Percentiles rank a stretch among this genome's conserved stretches.
Conservation (phyloP, 2,888 invertebrate genomes). For the Ochropleura leucogaster region DNA sequence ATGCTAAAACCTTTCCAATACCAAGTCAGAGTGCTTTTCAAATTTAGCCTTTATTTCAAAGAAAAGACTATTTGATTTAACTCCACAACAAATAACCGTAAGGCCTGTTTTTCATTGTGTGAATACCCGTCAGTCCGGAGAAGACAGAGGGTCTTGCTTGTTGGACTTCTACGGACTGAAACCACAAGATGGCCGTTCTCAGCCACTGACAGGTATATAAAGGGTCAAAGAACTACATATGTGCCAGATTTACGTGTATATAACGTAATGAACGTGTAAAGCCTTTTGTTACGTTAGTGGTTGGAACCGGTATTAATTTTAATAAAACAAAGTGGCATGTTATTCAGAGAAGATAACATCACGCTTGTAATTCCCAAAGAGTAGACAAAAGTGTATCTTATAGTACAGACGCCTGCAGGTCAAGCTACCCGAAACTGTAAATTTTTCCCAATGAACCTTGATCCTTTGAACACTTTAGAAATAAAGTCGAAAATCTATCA, state of each 20-base stretch:
- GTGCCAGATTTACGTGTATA: constrained; percentile 5
- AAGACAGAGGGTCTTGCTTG: constrained; percentile 3
- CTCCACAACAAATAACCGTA: constrained; percentile 11
- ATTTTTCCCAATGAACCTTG: too few relatives aligned
- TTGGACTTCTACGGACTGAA: constrained; percentile 1
- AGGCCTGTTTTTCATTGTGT: constrained; percentile 12
- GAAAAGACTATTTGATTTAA: neutral
- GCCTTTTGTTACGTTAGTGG: neutral
- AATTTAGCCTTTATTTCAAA: neutral
- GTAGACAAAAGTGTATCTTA: too few relatives aligned
- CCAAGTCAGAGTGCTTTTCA: neutral
- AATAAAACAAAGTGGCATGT: neutral
- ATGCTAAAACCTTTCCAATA: constrained; percentile 24
- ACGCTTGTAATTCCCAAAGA: too few relatives aligned
- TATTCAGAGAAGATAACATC: neutral
- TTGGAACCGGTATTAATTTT: neutral
- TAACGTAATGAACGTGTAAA: neutral
- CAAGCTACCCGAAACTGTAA: too few relatives aligned
- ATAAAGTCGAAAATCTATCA: too few relatives aligned
- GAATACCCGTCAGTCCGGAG: neutral
- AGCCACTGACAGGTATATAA: constrained; percentile 11
- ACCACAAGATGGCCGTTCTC: constrained; percentile 22
- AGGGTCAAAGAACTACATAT: constrained; percentile 2
- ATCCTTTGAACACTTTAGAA: too few relatives aligned
- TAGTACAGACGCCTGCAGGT: too few relatives aligned